Evolutionary conservation across 37 sponge, comb jelly and placozoan species (phyloP).

Genomic region (Eunapius fragilis): DNA sequence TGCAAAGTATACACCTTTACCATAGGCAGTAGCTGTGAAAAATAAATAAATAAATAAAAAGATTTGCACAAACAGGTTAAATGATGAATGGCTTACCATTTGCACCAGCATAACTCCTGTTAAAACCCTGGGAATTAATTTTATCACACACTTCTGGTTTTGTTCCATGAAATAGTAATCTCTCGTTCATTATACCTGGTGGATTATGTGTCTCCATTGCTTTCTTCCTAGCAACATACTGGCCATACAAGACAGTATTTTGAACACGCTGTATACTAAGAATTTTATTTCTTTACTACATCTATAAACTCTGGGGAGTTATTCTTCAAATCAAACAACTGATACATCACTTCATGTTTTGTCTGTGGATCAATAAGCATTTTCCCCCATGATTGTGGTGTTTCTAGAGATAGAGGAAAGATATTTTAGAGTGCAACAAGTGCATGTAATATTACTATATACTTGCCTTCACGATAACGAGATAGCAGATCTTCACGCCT

Average conservation of each 20-base stretch:
- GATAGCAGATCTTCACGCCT: conserved; percentile 21
- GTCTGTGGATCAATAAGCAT: conserved; percentile 41
- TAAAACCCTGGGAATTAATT: conserved; percentile 24
- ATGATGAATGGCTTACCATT: conserved; percentile 8
- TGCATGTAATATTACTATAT: not conserved
- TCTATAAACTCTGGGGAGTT: conserved; percentile 33
- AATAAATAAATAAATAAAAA: not conserved
- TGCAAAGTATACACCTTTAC: conserved; percentile 55
- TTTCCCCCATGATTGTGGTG: conserved; percentile 26
- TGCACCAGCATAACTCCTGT: conserved; percentile 2
- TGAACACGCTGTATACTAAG: conserved; percentile 69
- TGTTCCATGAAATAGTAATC: conserved; percentile 67
- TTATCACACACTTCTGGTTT: not conserved
- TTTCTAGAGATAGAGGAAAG: not conserved
- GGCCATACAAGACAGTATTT: conserved; percentile 45
- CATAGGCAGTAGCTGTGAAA: conserved; percentile 31
- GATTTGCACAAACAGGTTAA: not conserved
- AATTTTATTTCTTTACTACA: conserved; percentile 22
- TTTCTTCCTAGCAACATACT: conserved; percentile 57
- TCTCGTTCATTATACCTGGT: conserved; percentile 44
- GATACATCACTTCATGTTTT: conserved; percentile 8
- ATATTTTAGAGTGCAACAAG: not conserved
- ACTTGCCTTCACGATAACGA: conserved; percentile 15
- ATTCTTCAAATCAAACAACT: conserved; percentile 29
- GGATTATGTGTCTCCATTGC: conserved; percentile 55